Evolutionary conservation across 2,888 invertebrate genomes (phyloP).

Genomic region (Oscheius sp.): DNA sequence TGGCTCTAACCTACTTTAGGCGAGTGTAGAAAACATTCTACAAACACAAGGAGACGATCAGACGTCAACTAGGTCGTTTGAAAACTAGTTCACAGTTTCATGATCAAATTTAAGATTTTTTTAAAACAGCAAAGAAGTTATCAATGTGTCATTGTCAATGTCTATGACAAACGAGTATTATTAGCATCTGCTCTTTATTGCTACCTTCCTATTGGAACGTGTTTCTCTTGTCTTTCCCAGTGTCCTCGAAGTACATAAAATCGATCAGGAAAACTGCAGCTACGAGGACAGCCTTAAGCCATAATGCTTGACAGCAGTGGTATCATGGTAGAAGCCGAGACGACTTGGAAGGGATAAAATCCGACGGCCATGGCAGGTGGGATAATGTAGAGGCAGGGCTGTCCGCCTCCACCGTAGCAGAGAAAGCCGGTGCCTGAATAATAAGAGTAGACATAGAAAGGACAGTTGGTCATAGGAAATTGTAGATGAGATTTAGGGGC

Average conservation of each 20-base stretch:
- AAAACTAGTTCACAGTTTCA: too few relatives aligned
- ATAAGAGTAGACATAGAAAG: too few relatives aligned
- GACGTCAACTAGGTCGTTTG: too few relatives aligned
- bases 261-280: constrained; percentile 43
- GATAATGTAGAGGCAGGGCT: constrained; percentile 4
- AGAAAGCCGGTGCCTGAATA: constrained; percentile 7
- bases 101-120: too few relatives aligned
- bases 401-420: neutral
- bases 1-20: neutral
- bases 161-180: neutral
- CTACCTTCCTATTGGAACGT: neutral
- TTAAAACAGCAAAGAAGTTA: too few relatives aligned
- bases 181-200: neutral
- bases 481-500: too few relatives aligned
- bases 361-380: neutral
- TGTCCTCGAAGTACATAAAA: constrained; percentile 42
- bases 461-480: neutral
- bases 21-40: neutral
- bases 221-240: neutral
- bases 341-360: neutral
- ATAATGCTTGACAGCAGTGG: constrained; percentile 14
- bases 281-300: constrained; percentile 40
- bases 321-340: neutral
- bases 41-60: too few relatives aligned
- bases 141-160: too few relatives aligned